Evolutionary conservation across 2,888 invertebrate species (phyloP), one percentile per base, ranked within the genome.

Genomic region (Tribolium freemani): DNA sequence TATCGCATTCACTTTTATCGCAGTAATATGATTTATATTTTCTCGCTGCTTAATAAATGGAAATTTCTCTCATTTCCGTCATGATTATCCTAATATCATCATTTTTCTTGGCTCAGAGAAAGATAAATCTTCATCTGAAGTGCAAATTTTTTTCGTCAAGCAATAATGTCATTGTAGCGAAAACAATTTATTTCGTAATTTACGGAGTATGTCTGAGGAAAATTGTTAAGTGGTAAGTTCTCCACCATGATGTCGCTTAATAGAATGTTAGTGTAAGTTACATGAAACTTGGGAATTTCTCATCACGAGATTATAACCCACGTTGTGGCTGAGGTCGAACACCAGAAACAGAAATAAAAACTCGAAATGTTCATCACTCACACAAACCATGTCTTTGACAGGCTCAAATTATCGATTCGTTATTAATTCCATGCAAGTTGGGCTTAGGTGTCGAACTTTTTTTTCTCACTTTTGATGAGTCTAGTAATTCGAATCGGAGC

Each of bases 221-320:
- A 38, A 38, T 38, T 44, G 58, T 38, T 58, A 58, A 58, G 58
- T 58, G 58, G 58, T 20, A 58, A 58, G 58, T 58, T 58, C 45
- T 13, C 58, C 20, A 11, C 2, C 11, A 45, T 16, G n/a, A 58
- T 20, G 44, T 16, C 58, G 10, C 58, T 58, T 58, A 58, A 58
- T 58, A 16, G 58, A 13, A 44, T 38, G 45, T 20, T 16, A 38
- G 26, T 21, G 51, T n/a, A n/a, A 51, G 51, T 51, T 51, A 51
- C 51, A 51, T 20, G 21, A 51, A 51, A 51, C 51, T 51, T 51
- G 51, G 51, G 38, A 38, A 38, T 38, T 38, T 38, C 38, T 38
- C 38, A 38, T 38, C 38, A 38, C 8, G 38, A 38, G 38, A 38
- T 38, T 38, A 38, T 38, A 38, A 38, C 38, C 38, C 38, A 38